Conservation (phyloP, 2,797 vertebrate genomes). For the Anolis apletophallus region DNA sequence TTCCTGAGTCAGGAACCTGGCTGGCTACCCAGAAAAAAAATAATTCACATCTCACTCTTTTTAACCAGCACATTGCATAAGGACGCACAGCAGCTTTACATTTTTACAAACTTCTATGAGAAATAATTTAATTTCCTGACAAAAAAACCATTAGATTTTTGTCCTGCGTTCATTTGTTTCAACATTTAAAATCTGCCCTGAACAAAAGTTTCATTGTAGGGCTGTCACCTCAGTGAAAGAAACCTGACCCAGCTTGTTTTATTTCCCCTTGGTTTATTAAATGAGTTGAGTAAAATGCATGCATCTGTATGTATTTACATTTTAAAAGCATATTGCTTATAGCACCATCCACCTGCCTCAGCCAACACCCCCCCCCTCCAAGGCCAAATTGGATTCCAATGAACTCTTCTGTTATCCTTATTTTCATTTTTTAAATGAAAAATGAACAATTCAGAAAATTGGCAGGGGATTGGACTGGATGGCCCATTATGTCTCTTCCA, state of each 20-base stretch:
- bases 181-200: background rate
- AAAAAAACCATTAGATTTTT: background rate
- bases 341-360: background rate
- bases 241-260: no score
- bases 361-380: background rate
- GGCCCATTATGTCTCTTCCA: no score
- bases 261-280: background rate
- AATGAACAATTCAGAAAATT: background rate
- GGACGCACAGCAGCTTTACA: conserved; percentile 38
- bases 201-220: background rate
- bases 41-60: conserved; percentile 58
- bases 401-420: background rate
- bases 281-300: background rate
- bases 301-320: background rate
- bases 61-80: conserved; percentile 41
- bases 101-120: conserved; percentile 41
- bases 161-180: background rate
- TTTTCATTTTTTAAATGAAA: background rate
- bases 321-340: background rate
- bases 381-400: background rate
- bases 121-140: conserved; percentile 6
- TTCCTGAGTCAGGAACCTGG: conserved; percentile 76
- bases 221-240: background rate
- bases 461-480: no score
- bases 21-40: conserved; percentile 67